Percentiles rank a stretch among this genome's conserved stretches.
Evolutionary conservation across 2,888 invertebrate genomes (phyloP).

Genomic region (Ptychoptera albimana): DNA sequence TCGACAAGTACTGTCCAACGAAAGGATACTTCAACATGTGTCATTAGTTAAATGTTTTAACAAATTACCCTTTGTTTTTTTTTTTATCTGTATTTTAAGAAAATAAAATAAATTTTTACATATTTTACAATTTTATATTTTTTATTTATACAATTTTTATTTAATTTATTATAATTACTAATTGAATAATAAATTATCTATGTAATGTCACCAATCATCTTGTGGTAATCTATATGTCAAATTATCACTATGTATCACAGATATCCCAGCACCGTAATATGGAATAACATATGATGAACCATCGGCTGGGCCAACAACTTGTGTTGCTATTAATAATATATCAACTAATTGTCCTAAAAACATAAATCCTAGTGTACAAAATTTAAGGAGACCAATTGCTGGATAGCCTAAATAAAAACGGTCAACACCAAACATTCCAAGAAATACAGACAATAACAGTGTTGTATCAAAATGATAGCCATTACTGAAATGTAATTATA

Average conservation of each 20-base stretch:
- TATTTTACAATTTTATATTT: no score
- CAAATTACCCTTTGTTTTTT: no score
- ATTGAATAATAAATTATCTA: no score
- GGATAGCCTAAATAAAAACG: constrained; percentile 98
- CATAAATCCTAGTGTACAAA: constrained; percentile 92
- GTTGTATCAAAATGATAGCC: constrained; percentile 89
- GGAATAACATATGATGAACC: constrained; percentile 88
- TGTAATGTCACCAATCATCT: constrained; percentile 45
- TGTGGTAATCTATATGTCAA: constrained; percentile 67
- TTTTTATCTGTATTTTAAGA: no score
- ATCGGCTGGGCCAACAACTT: constrained; percentile 84
- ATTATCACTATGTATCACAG: constrained; percentile 67
- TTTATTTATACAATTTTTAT: no score
- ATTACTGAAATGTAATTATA: constrained; percentile 47
- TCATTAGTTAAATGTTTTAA: no score
- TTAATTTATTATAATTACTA: no score
- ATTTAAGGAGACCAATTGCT: constrained; percentile 83
- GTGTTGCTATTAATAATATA: constrained; percentile 58
- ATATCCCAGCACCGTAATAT: constrained; percentile 78
- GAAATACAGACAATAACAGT: constrained; percentile 81
- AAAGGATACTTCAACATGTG: no score
- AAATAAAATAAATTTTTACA: no score
- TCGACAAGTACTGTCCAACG: no score
- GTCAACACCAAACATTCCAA: constrained; percentile 96
- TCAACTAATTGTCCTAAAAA: constrained; percentile 90